These are phyloP conservation scores for Synanthedon formicaeformis DNA, from an alignment of 2,888 invertebrate genomes.

Conservation along the genomic window DNA sequence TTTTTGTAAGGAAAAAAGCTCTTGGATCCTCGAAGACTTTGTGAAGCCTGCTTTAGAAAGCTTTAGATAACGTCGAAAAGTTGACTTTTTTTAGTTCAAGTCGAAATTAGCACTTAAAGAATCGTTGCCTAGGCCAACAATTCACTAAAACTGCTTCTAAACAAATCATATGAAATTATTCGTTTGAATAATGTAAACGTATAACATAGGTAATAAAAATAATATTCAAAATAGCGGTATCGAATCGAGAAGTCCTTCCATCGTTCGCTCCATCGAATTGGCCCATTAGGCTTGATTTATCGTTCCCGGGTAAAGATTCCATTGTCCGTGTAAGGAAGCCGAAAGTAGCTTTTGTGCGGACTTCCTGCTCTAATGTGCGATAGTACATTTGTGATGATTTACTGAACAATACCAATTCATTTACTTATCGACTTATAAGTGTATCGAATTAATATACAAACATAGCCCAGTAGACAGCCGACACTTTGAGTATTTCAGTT, in stretches of 20 bases:
- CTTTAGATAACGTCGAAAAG: no score
- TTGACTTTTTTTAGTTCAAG: no score
- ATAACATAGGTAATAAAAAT: constrained; percentile 11
- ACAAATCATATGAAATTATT: neutral
- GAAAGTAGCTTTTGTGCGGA: neutral
- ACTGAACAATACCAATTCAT: constrained; percentile 8
- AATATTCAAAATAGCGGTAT: constrained; percentile 8
- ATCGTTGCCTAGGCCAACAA: no score
- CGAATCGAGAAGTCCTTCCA: constrained; percentile 8
- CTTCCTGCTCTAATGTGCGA: neutral
- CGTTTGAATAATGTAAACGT: neutral
- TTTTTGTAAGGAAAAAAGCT: no score
- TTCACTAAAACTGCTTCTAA: neutral
- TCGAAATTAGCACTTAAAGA: no score
- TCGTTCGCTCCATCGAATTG: constrained; percentile 10
- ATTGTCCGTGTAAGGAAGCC: constrained; percentile 9
- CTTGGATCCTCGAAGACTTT: no score
- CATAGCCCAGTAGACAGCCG: no score
- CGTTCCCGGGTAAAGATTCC: constrained; percentile 7
- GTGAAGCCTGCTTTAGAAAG: no score
- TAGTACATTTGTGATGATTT: constrained; percentile 12
- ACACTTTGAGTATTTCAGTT: no score
- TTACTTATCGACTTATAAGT: no score
- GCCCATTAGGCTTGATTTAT: constrained; percentile 25
- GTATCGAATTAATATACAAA: no score